Conservation (phyloP, 2,113 vertebrate species). For the Perca fluviatilis region DNA sequence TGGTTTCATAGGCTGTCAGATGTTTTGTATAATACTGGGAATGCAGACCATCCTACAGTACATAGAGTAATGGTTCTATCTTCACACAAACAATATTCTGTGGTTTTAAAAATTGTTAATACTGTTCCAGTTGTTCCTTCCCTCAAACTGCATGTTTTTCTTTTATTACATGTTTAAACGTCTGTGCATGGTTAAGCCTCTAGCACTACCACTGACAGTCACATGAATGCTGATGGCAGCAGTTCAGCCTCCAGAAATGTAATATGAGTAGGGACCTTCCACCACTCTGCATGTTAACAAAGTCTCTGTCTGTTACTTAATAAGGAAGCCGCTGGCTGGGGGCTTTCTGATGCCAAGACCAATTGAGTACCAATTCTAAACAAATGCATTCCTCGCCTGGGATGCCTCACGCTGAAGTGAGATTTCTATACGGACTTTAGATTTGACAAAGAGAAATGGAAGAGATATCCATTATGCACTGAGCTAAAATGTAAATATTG, state of each 20-base stretch:
- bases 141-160: constrained; percentile 25
- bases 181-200: constrained; percentile 29
- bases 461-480: constrained; percentile 55
- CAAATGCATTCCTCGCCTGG: constrained; percentile 32
- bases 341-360: constrained; percentile 40
- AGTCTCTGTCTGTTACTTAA: constrained; percentile 56
- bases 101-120: constrained; percentile 15
- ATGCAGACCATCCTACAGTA: neutral
- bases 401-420: constrained; percentile 15
- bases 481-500: constrained; percentile 64
- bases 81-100: constrained; percentile 31
- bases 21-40: constrained; percentile 28
- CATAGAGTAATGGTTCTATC: neutral
- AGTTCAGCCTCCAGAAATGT: constrained; percentile 33
- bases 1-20: constrained; percentile 6
- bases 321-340: constrained; percentile 49
- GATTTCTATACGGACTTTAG: constrained; percentile 35
- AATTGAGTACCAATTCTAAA: constrained; percentile 37
- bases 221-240: constrained; percentile 63
- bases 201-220: constrained; percentile 49
- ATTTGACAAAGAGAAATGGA: constrained; percentile 47
- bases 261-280: constrained; percentile 36
- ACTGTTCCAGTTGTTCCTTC: constrained; percentile 12
- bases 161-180: constrained; percentile 28
- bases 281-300: constrained; percentile 58